A percentile compares a stretch with the other conserved stretches of the same genome.
These are phyloP conservation scores for Thalassarche chlororhynchos DNA, from an alignment of 2,113 vertebrate genomes.

Conservation along the genomic window DNA sequence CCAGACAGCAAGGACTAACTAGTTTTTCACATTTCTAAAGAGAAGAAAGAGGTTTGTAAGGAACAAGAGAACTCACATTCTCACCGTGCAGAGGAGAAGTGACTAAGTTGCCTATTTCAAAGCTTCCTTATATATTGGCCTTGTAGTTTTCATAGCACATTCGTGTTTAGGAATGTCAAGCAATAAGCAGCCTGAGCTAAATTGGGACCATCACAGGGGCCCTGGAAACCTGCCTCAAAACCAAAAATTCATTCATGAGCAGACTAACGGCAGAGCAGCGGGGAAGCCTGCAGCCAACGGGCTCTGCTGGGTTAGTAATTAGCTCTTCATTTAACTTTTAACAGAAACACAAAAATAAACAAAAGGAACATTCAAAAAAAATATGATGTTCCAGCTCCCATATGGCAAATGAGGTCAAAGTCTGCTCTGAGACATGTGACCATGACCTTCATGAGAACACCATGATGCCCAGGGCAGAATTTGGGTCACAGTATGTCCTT, in stretches of 20 bases:
- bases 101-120: background rate
- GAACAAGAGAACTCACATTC: background rate
- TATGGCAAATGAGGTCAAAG: constrained; percentile 53
- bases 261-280: background rate
- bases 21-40: background rate
- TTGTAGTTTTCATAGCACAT: background rate
- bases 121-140: background rate
- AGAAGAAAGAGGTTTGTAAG: background rate
- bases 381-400: background rate
- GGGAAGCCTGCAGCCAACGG: constrained; percentile 19
- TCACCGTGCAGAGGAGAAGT: background rate
- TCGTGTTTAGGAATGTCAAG: background rate
- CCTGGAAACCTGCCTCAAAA: constrained; percentile 14
- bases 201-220: background rate
- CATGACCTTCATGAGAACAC: background rate
- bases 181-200: constrained; percentile 22
- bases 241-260: constrained; percentile 36
- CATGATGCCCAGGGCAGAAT: background rate
- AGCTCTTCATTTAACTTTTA: constrained; percentile 21
- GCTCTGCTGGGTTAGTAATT: constrained; percentile 30
- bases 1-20: background rate
- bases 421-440: constrained; percentile 33
- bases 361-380: background rate
- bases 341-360: constrained; percentile 25
- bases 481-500: background rate